Percentiles rank a stretch among this genome's conserved stretches.
phyloP scores from a whole-genome alignment of 2,113 vertebrate species.

The Lichenostomus cassidix region DNA sequence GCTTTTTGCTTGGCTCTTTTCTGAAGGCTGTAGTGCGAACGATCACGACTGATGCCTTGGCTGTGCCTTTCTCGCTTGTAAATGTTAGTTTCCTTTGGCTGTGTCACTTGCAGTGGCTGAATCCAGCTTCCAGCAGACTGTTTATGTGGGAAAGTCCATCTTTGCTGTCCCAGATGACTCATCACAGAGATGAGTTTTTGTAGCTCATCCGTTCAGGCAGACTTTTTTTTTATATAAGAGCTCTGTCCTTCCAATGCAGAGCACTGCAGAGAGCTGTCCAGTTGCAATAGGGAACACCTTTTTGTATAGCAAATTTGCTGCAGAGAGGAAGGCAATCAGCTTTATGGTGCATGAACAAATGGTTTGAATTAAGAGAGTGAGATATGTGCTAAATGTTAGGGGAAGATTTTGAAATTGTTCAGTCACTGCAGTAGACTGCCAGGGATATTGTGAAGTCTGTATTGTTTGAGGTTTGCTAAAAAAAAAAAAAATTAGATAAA shows the following conservation, averaged over 20 bases:
- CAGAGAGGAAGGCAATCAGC: neutral
- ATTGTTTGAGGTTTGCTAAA: neutral
- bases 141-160: constrained; percentile 25
- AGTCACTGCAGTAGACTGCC: neutral
- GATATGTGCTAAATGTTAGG: neutral
- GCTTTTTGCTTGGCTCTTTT: neutral
- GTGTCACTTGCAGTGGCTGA: neutral
- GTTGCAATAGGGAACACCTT: neutral
- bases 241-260: constrained; percentile 8
- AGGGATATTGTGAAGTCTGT: neutral
- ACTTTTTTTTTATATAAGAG: neutral
- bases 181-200: constrained; percentile 47
- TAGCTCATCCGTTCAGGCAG: neutral
- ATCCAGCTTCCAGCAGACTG: constrained; percentile 28
- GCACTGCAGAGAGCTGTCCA: constrained; percentile 25
- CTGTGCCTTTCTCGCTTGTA: neutral
- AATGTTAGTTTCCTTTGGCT: constrained; percentile 15
- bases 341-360: neutral
- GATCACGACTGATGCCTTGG: neutral
- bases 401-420: neutral
- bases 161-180: constrained; percentile 62
- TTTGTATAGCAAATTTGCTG: neutral
- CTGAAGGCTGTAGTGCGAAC: neutral
- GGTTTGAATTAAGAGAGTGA: neutral
- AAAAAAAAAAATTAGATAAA: neutral